Evolutionary conservation across 2,888 invertebrate species (phyloP).

Genomic region (Erynnis tages): DNA sequence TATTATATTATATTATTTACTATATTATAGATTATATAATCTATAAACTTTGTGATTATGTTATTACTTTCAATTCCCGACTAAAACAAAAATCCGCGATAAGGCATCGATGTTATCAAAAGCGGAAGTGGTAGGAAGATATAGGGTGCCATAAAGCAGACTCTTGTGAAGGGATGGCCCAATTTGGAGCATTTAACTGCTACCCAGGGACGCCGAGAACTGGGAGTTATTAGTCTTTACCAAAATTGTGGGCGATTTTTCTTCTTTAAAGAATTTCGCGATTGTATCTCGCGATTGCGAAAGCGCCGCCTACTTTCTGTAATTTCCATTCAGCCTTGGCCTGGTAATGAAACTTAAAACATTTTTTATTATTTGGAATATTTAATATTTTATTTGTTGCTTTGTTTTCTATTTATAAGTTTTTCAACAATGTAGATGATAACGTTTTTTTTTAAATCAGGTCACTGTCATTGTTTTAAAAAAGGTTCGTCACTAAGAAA

Average conservation of each 20-base stretch:
- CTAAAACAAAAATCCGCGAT: slow-evolving; percentile 32
- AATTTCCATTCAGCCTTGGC: slow-evolving; percentile 35
- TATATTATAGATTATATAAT: no score
- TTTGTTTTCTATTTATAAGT: no score
- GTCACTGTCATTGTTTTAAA: no score
- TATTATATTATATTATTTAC: no score
- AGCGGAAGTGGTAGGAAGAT: slow-evolving; percentile 50
- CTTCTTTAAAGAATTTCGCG: slow-evolving; percentile 52
- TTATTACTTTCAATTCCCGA: slow-evolving; percentile 35
- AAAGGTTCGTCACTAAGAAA: no score
- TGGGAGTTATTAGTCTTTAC: slow-evolving; percentile 64
- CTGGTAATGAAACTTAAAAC: slow-evolving; percentile 32
- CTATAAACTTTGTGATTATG: no score
- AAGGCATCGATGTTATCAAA: slow-evolving; percentile 47
- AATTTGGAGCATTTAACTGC: slow-evolving; percentile 74
- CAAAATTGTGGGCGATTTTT: slow-evolving; percentile 62
- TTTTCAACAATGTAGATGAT: no score
- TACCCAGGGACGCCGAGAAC: slow-evolving; percentile 57
- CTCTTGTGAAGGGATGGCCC: slow-evolving; percentile 57
- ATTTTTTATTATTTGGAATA: no score
- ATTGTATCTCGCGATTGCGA: slow-evolving; percentile 41
- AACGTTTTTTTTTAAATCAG: no score
- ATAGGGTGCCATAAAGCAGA: slow-evolving; percentile 57
- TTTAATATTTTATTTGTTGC: no score
- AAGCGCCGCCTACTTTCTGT: slow-evolving; percentile 33